Evolutionary conservation across 2,888 invertebrate genomes (phyloP), one percentile per base, ranked within the genome.

Genomic region (Dynastes grantii): DNA sequence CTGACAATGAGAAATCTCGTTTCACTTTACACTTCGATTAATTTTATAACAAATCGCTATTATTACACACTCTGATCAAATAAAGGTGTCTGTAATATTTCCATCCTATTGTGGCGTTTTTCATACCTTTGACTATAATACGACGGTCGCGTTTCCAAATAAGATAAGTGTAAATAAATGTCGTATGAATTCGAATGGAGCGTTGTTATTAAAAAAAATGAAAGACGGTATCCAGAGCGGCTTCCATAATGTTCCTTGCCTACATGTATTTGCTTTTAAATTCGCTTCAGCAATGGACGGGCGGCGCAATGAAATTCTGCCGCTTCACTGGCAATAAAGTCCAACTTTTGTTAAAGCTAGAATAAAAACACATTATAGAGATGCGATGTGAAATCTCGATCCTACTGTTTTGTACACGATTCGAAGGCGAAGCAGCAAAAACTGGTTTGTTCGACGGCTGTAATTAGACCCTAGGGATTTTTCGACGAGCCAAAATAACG

Each of bases 211-310:
- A 16, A 53, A 53, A 22, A 22, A 53, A 53, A 53, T 1, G n/a
- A 53, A 53, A 4, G 53, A n/a, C n/a, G 11, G 1, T 45, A 11
- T 3, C 53, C 16, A 13, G 5, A 53, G 1, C n/a, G 3, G n/a
- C 16, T 16, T 13, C n/a, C 53, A 3, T 53, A 53, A 53, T 16
- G n/a, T 53, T 53, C 16, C 2, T 11, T 16, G 53, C 53, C 53
- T 53, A 53, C 53, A 53, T 53, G 53, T 53, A 53, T 53, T 53
- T 53, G 53, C 53, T 53, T 53, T 53, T 53, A 53, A 53, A 53
- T 53, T 53, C 53, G 16, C 45, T 53, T 16, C 2, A 5, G n/a
- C 53, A 53, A 53, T 53, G 53, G 53, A n/a, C 13, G 16, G n/a
- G 5, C 53, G n/a, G n/a, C 6, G 16, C 5, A 16, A 53, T n/a